Base-by-base conservation (phyloP, 92 coral and sea anemone species). In the Montipora capitata region DNA sequence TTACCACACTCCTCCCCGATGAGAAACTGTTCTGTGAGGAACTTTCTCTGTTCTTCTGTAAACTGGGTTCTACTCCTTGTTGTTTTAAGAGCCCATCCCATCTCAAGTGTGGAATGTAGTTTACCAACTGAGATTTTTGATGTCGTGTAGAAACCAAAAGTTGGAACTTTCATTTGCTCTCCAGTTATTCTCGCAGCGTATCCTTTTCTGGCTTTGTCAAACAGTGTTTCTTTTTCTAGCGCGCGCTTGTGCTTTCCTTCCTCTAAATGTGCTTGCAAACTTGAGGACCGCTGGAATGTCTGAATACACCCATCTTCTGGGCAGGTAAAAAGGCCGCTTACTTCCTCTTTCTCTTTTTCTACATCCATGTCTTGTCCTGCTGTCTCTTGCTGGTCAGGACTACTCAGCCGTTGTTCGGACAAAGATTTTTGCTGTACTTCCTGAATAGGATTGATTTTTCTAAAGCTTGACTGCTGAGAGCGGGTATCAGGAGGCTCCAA, bases 61-160 rank as follows among this genome's bases (percentile, higher is more conserved):
- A 79, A 64, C 27, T 61, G 10, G 43, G 56, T 79, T 63, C 43
- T 79, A 8, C 43, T 79, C 84, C 43, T 63, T 27, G 64, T 13
- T 58, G 87, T 39, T 87, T 79, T 71, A n/a, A 87, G 69, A 2
- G 86, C 76, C 87, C 77, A 88, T 63, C 84, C 90, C 90, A 77
- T 85, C 76, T 65, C 49, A 68, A 68, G 83, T 58, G 84, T 56
- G 17, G 51, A 20, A 20, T 20, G 27, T 20, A 20, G 27, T 20
- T 20, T 20, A 20, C 0, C 68, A 44, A 72, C 67, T 80, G 82
- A 16, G 63, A 40, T 7, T 13, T 76, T 10, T 5, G 82, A 13
- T 85, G 79, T 79, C 12, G 74, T 0, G 4, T 52, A 27, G 73
- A 65, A 75, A 74, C 75, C 68, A 49, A 84, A 17, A 15, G 81